Conservation (phyloP, 2,797 vertebrate species). For the Fistularia tabacaria region DNA sequence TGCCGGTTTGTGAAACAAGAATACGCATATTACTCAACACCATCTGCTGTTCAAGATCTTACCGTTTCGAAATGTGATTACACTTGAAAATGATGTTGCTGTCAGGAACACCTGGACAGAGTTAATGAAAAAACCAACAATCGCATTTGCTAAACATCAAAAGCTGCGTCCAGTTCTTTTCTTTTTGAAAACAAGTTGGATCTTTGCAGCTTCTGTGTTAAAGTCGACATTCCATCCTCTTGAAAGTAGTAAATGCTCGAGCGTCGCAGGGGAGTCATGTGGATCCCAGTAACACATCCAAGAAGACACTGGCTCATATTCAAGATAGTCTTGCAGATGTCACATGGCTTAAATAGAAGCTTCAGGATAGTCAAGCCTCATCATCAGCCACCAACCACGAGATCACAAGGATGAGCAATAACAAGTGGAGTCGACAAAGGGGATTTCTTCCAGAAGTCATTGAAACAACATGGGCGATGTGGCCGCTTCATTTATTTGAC, state of each 20-base stretch:
- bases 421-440: slow-evolving; percentile 33
- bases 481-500: slow-evolving; percentile 31
- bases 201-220: slow-evolving; percentile 10
- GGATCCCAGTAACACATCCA: slow-evolving; percentile 50
- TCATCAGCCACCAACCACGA: slow-evolving; percentile 59
- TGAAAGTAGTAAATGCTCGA: slow-evolving; percentile 27
- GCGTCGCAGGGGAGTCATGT: slow-evolving; percentile 54
- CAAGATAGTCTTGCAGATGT: slow-evolving; percentile 47
- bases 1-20: too few species aligned
- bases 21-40: too few species aligned
- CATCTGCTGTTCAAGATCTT: too few species aligned
- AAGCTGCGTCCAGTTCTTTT: slow-evolving; percentile 8
- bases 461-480: slow-evolving; percentile 46
- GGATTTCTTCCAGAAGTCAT: slow-evolving; percentile 31
- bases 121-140: too few species aligned
- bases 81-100: too few species aligned
- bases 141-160: neutral
- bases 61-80: too few species aligned
- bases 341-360: slow-evolving; percentile 64
- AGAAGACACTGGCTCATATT: slow-evolving; percentile 55
- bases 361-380: slow-evolving; percentile 48
- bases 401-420: slow-evolving; percentile 52
- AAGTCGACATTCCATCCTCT: slow-evolving; percentile 8
- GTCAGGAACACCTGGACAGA: too few species aligned
- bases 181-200: slow-evolving; percentile 12